Percentiles rank a stretch among this genome's conserved stretches.
Conservation (phyloP, 1,140 invertebrate species). For the Drusus annulatus region DNA sequence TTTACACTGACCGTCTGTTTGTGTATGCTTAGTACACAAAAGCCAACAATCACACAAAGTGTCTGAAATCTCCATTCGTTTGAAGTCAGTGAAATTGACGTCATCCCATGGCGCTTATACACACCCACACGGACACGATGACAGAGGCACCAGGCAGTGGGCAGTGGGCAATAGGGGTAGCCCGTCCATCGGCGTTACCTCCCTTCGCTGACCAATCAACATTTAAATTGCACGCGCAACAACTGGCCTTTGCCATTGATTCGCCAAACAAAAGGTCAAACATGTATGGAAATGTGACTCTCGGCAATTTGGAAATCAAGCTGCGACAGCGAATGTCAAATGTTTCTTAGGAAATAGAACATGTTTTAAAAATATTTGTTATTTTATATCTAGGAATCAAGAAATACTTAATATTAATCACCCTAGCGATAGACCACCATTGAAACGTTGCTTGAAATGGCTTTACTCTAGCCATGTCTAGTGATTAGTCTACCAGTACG, state of each 20-base stretch:
- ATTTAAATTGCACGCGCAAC: conserved; percentile 52
- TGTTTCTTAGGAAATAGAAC: too few species aligned
- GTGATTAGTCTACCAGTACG: too few species aligned
- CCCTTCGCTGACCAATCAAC: conserved; percentile 52
- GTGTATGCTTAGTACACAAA: background rate
- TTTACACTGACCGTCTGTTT: background rate
- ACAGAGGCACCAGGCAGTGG: too few species aligned
- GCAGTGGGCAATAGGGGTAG: too few species aligned
- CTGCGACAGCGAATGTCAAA: background rate
- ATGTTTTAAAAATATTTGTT: too few species aligned
- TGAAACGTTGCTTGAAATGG: too few species aligned
- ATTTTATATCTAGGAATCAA: too few species aligned
- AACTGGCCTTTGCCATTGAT: conserved; percentile 35
- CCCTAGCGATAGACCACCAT: too few species aligned
- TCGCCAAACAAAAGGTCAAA: conserved; percentile 48
- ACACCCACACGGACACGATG: background rate
- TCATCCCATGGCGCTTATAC: too few species aligned
- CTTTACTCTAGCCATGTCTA: too few species aligned
- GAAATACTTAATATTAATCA: too few species aligned
- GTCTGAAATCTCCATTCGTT: conserved; percentile 54
- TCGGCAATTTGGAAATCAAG: conserved; percentile 17
- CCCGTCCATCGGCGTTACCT: too few species aligned
- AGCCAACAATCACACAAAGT: conserved; percentile 10
- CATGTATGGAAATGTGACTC: conserved; percentile 48
- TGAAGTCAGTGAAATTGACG: conserved; percentile 55